Conservation (phyloP, 2,797 vertebrate genomes). For the Scarus forsteni region DNA sequence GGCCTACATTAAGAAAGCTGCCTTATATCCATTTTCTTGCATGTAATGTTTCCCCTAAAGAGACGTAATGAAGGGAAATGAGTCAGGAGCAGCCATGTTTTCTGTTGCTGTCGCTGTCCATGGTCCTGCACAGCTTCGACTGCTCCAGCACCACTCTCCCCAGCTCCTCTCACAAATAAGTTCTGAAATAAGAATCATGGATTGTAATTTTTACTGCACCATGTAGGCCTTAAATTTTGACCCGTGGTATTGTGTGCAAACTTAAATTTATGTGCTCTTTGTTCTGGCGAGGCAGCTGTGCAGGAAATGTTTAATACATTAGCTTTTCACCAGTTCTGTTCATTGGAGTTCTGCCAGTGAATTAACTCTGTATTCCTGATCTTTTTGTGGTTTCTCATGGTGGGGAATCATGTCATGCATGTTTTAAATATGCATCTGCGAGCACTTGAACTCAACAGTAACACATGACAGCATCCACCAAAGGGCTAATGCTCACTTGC, state of each 20-base stretch:
- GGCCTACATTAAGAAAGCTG: not conserved
- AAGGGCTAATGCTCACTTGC: slow-evolving; percentile 13
- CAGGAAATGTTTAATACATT: slow-evolving; percentile 13
- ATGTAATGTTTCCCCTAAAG: not conserved
- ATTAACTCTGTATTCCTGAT: not conserved
- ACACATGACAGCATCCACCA: slow-evolving; percentile 12
- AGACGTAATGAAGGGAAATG: not conserved
- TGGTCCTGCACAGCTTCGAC: slow-evolving; percentile 21
- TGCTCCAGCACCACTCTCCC: not conserved
- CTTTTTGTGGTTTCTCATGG: not conserved
- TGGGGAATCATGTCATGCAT: not conserved
- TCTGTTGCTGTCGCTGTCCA: slow-evolving; percentile 24
- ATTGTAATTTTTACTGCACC: not conserved
- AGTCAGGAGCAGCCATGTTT: not conserved
- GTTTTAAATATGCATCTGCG: not conserved
- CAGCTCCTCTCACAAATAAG: slow-evolving; percentile 2
- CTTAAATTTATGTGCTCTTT: slow-evolving; percentile 19
- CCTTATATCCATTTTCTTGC: not conserved
- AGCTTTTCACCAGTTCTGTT: slow-evolving; percentile 12
- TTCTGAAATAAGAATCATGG: not conserved
- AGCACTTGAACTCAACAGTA: slow-evolving; percentile 26
- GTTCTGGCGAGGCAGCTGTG: slow-evolving; percentile 3
- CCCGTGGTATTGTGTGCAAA: slow-evolving; percentile 2
- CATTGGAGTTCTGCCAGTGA: not conserved
- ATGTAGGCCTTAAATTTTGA: not conserved